These are phyloP conservation scores for Polypterus senegalus DNA, from an alignment of 2,113 vertebrate species.

Conservation along the genomic window DNA sequence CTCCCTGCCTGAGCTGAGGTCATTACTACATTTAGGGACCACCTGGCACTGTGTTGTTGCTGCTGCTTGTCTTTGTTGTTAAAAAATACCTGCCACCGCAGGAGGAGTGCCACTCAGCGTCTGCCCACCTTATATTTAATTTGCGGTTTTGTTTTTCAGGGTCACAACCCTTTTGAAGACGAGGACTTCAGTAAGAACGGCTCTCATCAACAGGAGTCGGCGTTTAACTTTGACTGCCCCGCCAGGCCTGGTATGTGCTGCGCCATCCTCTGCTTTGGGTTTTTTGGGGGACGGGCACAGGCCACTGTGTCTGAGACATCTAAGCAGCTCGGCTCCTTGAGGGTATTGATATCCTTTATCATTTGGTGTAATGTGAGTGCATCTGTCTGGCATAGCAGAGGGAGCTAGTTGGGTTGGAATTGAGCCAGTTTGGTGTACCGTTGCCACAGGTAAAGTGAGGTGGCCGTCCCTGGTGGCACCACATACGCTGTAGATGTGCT, in stretches of 20 bases:
- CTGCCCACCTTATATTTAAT: constrained; percentile 2
- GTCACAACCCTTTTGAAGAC: constrained; percentile 83
- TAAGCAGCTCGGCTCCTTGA: neutral
- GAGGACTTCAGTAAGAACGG: constrained; percentile 65
- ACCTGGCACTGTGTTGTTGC: too few relatives aligned
- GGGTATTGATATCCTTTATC: neutral
- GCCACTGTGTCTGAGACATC: neutral
- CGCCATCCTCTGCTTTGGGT: too few relatives aligned
- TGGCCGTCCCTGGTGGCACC: too few relatives aligned
- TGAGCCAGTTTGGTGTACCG: neutral
- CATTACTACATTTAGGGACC: too few relatives aligned
- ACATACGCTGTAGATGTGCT: too few relatives aligned
- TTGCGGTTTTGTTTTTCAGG: constrained; percentile 40
- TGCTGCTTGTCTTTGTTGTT: too few relatives aligned
- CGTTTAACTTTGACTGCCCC: constrained; percentile 76
- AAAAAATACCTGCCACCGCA: too few relatives aligned
- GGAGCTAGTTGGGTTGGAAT: neutral
- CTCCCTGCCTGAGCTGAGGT: too few relatives aligned
- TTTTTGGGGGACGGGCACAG: neutral
- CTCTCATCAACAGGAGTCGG: constrained; percentile 60
- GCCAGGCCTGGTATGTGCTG: constrained; percentile 66
- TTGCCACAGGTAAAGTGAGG: rapidly evolving
- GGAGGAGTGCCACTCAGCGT: too few relatives aligned
- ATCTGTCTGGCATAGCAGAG: neutral
- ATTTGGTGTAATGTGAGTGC: neutral